phyloP scores from a whole-genome alignment of 2,797 vertebrate genomes.

The Caiman crocodilus region DNA sequence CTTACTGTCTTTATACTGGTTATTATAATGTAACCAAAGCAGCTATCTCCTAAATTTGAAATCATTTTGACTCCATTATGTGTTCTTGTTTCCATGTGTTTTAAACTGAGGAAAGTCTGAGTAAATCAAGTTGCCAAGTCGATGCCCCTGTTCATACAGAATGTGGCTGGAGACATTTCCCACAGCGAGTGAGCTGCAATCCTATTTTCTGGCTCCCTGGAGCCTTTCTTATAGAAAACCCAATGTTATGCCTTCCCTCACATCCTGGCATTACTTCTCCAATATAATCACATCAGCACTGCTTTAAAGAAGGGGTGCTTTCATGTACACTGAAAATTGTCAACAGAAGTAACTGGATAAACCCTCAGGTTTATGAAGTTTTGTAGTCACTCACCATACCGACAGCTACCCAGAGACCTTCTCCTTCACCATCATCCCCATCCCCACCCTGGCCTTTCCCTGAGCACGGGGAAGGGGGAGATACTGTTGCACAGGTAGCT shows the following conservation, averaged over 20 bases:
- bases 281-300: background rate
- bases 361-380: no score
- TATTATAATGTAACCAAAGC: background rate
- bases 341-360: no score
- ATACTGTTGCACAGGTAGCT: no score
- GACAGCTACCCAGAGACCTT: no score
- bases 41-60: accelerated
- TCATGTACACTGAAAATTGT: background rate
- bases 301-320: background rate
- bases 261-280: background rate
- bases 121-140: background rate
- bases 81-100: background rate
- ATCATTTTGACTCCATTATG: background rate
- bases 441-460: no score
- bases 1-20: no score
- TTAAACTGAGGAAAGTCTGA: background rate
- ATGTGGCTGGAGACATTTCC: background rate
- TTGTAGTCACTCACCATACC: background rate
- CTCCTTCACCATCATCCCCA: no score
- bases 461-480: no score
- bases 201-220: background rate
- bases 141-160: background rate
- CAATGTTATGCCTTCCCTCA: background rate
- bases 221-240: background rate
- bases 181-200: background rate